phyloP scores from a whole-genome alignment of 2,888 invertebrate genomes.

The Leucophenga maculata region DNA sequence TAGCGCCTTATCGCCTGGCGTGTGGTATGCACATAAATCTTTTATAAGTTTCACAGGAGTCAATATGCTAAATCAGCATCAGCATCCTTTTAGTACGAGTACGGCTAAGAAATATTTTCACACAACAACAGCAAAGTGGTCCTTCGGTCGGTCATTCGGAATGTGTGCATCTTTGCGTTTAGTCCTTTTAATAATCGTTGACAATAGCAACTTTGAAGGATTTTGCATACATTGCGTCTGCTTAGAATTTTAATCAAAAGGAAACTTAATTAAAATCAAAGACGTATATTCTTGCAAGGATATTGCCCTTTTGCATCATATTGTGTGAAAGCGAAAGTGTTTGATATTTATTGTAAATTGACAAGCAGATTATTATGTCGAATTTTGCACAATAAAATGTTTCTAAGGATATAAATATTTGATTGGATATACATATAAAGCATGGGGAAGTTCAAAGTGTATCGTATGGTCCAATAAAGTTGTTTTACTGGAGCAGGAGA shows the following conservation, averaged over 20 bases:
- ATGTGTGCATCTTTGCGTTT: not conserved
- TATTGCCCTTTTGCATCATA: not conserved
- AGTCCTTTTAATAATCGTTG: constrained; percentile 11
- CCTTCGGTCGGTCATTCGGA: not conserved
- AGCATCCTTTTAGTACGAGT: constrained; percentile 32
- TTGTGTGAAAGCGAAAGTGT: constrained; percentile 3
- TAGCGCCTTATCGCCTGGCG: constrained; percentile 43
- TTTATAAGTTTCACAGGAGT: constrained; percentile 66
- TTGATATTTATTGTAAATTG: constrained; percentile 3
- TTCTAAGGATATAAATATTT: no score
- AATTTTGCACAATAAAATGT: no score
- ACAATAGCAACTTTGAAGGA: constrained; percentile 2
- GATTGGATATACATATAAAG: no score
- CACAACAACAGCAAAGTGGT: not conserved
- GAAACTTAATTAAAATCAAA: constrained; percentile 22
- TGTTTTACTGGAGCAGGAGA: no score
- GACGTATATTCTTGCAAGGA: constrained; percentile 7
- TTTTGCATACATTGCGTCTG: not conserved
- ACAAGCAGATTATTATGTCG: not conserved
- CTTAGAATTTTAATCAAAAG: constrained; percentile 19
- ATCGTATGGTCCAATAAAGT: no score
- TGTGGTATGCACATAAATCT: constrained; percentile 58
- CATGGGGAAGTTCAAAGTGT: no score
- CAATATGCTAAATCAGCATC: constrained; percentile 65
- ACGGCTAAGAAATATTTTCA: constrained; percentile 12